Evolutionary conservation across 2,797 vertebrate genomes (phyloP), one percentile per base, ranked within the genome.

Genomic region (Syngnathus acus): DNA sequence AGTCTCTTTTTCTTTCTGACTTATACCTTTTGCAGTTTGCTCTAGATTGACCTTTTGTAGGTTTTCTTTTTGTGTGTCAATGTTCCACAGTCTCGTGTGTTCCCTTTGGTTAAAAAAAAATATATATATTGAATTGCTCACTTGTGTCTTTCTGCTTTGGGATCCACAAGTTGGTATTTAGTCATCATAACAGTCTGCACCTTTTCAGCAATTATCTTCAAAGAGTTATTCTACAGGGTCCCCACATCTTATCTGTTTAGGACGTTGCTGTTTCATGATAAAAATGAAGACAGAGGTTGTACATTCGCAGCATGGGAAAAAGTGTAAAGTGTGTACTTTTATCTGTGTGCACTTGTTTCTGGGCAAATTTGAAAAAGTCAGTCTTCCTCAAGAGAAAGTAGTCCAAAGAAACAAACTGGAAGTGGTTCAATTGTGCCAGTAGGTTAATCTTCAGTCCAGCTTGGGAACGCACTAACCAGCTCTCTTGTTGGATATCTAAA

Each of bases 371-470:
- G n/a, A 42, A 21, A 7, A 62, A 45, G 13, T 62, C 5, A 62
- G 17, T 26, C 13, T 26, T 45, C 42, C 39, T 5, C 16, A 23
- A 43, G 7, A 62, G n/a, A 62, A 62, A 70, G 71, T 39, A 23
- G 62, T 58, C 61, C 40, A 67, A 67, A 75, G 60, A 75, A 71
- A 80, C 68, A 38, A 43, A 65, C 70, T 82, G 80, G 77, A 82
- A 78, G 68, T 66, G 75, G 70, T 72, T 80, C 78, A 86, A 82
- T 68, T 86, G 82, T 84, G 86, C 77, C 71, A 86, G 81, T 88
- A 71, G 87, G 87, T 86, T 87, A 87, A 87, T 86, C 82, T 75
- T 65, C 73, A 68, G 57, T 71, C 62, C 72, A 70, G 72, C 53
- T 23, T 58, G 72, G 72, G 68, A 63, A 69, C 69, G 21, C 68